Percentiles rank a stretch among this genome's conserved stretches.
Evolutionary conservation across 2,113 vertebrate species (phyloP).

Genomic region (Crotalus tigris): DNA sequence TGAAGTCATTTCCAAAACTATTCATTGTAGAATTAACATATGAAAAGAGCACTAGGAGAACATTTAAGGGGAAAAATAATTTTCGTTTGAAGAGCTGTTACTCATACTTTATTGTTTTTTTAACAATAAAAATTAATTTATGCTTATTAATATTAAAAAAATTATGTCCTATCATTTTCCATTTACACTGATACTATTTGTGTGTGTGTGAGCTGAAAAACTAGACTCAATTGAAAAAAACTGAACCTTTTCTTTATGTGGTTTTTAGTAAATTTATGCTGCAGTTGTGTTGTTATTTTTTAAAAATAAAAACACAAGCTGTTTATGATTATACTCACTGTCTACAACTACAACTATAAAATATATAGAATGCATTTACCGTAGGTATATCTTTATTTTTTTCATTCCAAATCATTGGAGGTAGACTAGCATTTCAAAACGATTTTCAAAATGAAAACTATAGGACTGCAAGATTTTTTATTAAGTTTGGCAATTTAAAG

Average conservation of each 20-base stretch:
- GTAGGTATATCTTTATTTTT: neutral
- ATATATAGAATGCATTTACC: neutral
- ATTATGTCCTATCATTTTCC: neutral
- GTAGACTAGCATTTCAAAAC: neutral
- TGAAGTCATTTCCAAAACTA: constrained; percentile 1
- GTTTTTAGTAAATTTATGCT: neutral
- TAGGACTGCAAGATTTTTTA: neutral
- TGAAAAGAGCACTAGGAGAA: neutral
- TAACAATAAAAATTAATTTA: neutral
- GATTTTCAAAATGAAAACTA: neutral
- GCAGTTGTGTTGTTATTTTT: neutral
- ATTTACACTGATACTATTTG: neutral
- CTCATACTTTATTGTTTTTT: neutral
- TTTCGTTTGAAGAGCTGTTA: constrained; percentile 7
- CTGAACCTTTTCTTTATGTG: neutral
- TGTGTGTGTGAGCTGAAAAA: neutral
- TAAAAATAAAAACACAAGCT: neutral
- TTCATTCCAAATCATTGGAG: neutral
- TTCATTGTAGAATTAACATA: neutral
- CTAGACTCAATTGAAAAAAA: neutral
- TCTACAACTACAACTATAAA: neutral
- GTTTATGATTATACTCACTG: neutral
- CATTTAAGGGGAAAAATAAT: neutral
- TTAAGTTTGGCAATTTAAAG: neutral
- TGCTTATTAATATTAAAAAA: constrained; percentile 27